Evolutionary conservation across 2,113 vertebrate species (phyloP).

Genomic region (Sisor rabdophorus): DNA sequence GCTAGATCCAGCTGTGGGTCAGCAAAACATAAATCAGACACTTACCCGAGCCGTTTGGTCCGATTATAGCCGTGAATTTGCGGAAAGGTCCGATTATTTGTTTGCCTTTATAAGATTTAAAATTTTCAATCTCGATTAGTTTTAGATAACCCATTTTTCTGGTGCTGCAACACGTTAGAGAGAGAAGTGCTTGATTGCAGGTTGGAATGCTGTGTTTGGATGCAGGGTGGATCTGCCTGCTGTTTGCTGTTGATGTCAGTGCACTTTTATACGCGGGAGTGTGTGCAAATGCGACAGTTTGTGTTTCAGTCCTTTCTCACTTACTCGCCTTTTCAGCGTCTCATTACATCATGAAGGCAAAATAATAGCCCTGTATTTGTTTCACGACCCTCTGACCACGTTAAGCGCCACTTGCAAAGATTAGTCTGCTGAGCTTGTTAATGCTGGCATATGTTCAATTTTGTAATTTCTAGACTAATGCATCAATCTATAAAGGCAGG

Average conservation of each 20-base stretch:
- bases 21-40: constrained; percentile 1
- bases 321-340: background rate
- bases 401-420: no score
- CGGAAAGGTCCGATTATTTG: constrained; percentile 90
- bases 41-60: constrained; percentile 91
- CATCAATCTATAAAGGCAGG: no score
- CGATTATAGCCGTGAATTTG: constrained; percentile 88
- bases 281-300: constrained; percentile 7
- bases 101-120: constrained; percentile 86
- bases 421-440: no score
- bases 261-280: background rate
- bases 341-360: background rate
- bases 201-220: background rate
- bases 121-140: constrained; percentile 89
- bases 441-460: no score
- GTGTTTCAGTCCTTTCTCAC: background rate
- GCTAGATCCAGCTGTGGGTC: background rate
- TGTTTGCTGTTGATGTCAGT: background rate
- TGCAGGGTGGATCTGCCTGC: background rate
- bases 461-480: no score
- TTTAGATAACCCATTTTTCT: constrained; percentile 83
- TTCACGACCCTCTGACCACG: no score
- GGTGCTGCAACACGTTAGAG: constrained; percentile 72
- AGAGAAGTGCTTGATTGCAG: background rate
- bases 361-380: background rate